Evolutionary conservation across 1,140 invertebrate genomes (phyloP).

Genomic region (Macrosteles quadrilineatus): DNA sequence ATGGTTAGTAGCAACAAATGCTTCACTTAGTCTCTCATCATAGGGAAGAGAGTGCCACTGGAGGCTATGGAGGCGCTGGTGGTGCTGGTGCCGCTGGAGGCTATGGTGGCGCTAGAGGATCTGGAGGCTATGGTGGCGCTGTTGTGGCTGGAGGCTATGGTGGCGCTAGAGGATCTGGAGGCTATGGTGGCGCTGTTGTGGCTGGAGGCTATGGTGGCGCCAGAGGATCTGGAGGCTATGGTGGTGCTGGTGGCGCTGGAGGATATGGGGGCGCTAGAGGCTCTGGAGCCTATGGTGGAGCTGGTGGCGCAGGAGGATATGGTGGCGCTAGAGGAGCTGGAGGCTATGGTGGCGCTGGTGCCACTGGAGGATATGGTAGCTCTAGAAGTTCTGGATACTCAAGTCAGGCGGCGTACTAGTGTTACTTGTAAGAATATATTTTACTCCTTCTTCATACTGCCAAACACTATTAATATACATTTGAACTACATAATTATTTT

Average conservation of each 20-base stretch:
- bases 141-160: not conserved
- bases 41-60: not conserved
- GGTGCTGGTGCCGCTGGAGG: constrained; percentile 3
- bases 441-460: no score
- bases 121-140: not conserved
- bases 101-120: not conserved
- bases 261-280: not conserved
- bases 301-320: not conserved
- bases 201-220: not conserved
- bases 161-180: not conserved
- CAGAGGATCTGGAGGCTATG: not conserved
- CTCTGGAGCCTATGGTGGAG: not conserved
- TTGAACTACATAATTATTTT: no score
- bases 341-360: not conserved
- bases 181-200: not conserved
- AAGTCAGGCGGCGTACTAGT: constrained; percentile 22
- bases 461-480: no score
- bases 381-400: not conserved
- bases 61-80: not conserved
- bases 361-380: not conserved
- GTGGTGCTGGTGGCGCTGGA: not conserved
- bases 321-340: not conserved
- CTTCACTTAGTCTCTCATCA: no score
- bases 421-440: no score
- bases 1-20: no score